Percentiles rank a stretch among this genome's conserved stretches.
Conservation (phyloP, 2,113 vertebrate species). For the Campylomormyrus numenius region DNA sequence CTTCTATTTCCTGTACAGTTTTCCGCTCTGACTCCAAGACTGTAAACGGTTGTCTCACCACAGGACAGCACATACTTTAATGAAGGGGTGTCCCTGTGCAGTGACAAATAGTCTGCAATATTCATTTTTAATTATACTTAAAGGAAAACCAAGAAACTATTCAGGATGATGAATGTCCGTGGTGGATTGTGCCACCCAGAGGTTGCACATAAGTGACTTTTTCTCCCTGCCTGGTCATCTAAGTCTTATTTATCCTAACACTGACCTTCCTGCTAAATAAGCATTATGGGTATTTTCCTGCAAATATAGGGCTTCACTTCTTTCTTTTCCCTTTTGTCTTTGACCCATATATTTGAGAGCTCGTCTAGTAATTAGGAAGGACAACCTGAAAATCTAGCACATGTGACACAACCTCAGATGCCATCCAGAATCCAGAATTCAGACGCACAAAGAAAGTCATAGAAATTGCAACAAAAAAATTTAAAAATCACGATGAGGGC, state of each 20-base stretch:
- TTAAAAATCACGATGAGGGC: not conserved
- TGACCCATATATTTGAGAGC: not conserved
- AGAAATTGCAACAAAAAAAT: not conserved
- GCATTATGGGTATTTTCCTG: not conserved
- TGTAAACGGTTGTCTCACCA: not conserved
- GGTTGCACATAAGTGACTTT: not conserved
- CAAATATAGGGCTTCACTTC: not conserved
- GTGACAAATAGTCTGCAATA: not conserved
- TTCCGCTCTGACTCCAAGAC: not conserved
- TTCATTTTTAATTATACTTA: not conserved
- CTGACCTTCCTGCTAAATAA: conserved; percentile 34
- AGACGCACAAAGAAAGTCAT: not conserved
- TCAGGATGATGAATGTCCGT: conserved; percentile 14
- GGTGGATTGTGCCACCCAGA: conserved; percentile 4
- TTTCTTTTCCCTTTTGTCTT: not conserved
- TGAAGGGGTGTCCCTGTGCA: not conserved
- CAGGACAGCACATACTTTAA: not conserved
- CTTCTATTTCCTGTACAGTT: not conserved
- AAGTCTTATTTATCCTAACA: conserved; percentile 20
- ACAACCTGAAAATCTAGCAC: not conserved
- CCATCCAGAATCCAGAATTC: not conserved
- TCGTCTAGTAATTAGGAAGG: not conserved
- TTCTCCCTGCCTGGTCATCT: conserved; percentile 6
- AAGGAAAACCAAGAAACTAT: not conserved
- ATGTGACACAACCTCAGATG: not conserved